Evolutionary conservation across 2,888 invertebrate genomes (phyloP).

Genomic region (Hirtodrosophila trivittata): DNA sequence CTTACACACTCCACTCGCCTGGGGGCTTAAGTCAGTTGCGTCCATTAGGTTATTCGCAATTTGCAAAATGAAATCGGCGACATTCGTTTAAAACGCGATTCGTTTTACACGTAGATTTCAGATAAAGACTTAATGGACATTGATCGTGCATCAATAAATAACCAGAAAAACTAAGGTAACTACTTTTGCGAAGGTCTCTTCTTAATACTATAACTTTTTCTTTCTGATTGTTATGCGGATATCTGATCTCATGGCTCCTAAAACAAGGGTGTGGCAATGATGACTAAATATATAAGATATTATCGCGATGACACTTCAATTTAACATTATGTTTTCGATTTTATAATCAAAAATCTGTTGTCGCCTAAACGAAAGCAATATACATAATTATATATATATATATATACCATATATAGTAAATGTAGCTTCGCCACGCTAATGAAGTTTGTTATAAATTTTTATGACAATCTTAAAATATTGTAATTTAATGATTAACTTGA

Average conservation of each 20-base stretch:
- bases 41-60: slow-evolving; percentile 76
- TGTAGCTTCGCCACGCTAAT: slow-evolving; percentile 55
- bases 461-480: slow-evolving; percentile 75
- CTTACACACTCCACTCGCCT: slow-evolving; percentile 39
- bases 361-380: slow-evolving; percentile 50
- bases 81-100: slow-evolving; percentile 66
- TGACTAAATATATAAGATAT: slow-evolving; percentile 44
- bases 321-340: slow-evolving; percentile 17
- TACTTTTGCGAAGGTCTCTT: slow-evolving; percentile 5
- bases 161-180: slow-evolving; percentile 13
- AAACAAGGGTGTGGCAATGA: slow-evolving; percentile 52
- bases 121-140: slow-evolving; percentile 37
- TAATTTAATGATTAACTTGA: slow-evolving; percentile 75
- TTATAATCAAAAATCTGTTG: slow-evolving; percentile 40
- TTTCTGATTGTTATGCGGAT: slow-evolving; percentile 1
- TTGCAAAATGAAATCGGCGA: slow-evolving; percentile 73
- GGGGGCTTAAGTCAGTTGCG: slow-evolving; percentile 26
- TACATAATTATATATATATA: slow-evolving; percentile 12
- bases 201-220: slow-evolving; percentile 1
- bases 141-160: slow-evolving; percentile 7
- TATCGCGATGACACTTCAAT: slow-evolving; percentile 32
- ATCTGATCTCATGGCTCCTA: slow-evolving; percentile 31
- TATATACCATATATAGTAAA: slow-evolving; percentile 5
- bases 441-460: slow-evolving; percentile 79
- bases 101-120: slow-evolving; percentile 12